Base-by-base conservation (phyloP, 2,888 invertebrate species). In the Cephus rjabovi region DNA sequence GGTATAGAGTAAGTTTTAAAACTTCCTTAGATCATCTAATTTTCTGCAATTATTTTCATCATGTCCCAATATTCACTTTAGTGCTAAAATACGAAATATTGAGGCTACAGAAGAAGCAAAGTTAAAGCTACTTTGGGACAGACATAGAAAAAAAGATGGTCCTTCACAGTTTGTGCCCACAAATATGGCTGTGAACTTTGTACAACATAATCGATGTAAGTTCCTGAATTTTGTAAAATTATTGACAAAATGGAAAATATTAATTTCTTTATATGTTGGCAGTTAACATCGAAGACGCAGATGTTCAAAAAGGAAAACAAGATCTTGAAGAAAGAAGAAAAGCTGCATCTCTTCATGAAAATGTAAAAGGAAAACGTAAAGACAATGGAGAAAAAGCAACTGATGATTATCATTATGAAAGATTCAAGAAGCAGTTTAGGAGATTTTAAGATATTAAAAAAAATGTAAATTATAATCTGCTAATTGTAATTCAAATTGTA, bases 41-140 rank as follows among this genome's bases (percentile, higher is more conserved):
- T 78, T 77, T 76, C 73, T 74, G 75, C 73, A 74, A 76, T 79
- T 23, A 35, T 76, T 79, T 76, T 76, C 2, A 2, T 69, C 70
- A 71, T 75, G 37, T 74, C 81, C 81, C 80, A 34, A 33, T 81
- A 34, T 76, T 33, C 69, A 80, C 89, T 89, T 37, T 85, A 95
- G 95, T 88, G 98, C 98, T 0, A 99, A 99, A 93, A 99, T 99
- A 82, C 96, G 96, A 89, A 99, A 99, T 91, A 99, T 99, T 85
- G 98, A 99, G 93, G 98, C 98, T 0, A 99, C 99, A 0, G 99
- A 99, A 92, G 98, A 98, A 89, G 99, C 99, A 0, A 99, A 99
- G 92, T 95, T 98, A 91, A 97, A 96, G 91, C 92, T 99, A 68
- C 89, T 99, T 33, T 95, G 96, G 93, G 98, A 98, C 86, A 95